Percentiles rank a stretch among this genome's conserved stretches.
Conservation (phyloP, 2,888 invertebrate genomes). For the Acrobasis repandana region DNA sequence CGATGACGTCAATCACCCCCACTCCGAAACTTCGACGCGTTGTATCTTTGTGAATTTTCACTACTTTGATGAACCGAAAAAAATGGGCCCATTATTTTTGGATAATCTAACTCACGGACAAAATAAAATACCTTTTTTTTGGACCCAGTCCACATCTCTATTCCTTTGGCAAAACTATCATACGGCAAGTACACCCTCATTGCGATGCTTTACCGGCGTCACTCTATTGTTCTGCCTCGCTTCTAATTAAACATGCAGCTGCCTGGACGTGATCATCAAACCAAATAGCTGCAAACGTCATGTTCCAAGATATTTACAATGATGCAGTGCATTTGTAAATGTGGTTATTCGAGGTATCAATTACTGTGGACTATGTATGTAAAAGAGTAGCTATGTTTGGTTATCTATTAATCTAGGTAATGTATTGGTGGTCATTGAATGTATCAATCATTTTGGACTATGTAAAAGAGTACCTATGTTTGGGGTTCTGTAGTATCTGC, state of each 20-base stretch:
- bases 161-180: too few relatives aligned
- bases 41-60: too few relatives aligned
- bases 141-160: too few relatives aligned
- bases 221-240: slow-evolving; percentile 9
- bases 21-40: too few relatives aligned
- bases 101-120: too few relatives aligned
- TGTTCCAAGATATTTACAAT: slow-evolving; percentile 11
- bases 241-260: slow-evolving; percentile 7
- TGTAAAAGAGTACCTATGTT: too few relatives aligned
- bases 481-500: too few relatives aligned
- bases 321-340: slow-evolving; percentile 6
- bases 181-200: background rate
- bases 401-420: background rate
- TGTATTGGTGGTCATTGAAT: background rate
- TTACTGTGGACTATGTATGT: background rate
- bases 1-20: too few relatives aligned
- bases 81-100: too few relatives aligned
- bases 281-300: slow-evolving; percentile 11
- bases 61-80: too few relatives aligned
- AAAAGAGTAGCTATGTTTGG: slow-evolving; percentile 5
- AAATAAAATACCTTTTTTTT: too few relatives aligned
- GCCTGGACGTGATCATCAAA: slow-evolving; percentile 12
- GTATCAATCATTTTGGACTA: too few relatives aligned
- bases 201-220: background rate
- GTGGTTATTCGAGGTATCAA: background rate